These are phyloP conservation scores for Lanius ludovicianus DNA, from an alignment of 2,113 vertebrate species.

Conservation along the genomic window DNA sequence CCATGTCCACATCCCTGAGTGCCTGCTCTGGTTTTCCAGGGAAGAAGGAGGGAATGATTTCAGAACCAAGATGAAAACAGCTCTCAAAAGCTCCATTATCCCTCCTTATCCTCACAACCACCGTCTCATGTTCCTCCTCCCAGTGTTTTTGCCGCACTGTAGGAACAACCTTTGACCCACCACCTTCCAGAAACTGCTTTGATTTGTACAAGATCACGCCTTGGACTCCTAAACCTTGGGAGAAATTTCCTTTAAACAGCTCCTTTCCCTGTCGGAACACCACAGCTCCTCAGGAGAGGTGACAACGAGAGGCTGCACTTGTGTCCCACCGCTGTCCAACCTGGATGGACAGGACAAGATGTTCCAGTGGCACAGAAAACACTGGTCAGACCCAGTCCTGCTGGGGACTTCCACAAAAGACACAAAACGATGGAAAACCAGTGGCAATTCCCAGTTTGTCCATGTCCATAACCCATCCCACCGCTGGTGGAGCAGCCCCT, in stretches of 20 bases:
- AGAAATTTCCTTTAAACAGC: not conserved
- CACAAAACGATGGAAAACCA: not conserved
- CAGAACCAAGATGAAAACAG: not conserved
- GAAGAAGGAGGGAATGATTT: not conserved
- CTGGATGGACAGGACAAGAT: accelerated
- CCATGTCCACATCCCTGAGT: accelerated
- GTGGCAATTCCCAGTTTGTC: not conserved
- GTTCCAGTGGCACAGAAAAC: not conserved
- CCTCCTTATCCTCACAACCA: not conserved
- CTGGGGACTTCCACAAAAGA: not conserved
- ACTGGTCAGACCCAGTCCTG: not conserved
- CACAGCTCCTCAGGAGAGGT: not conserved
- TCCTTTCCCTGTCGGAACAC: not conserved
- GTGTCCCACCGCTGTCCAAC: not conserved
- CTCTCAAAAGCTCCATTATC: not conserved
- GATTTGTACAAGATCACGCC: not conserved
- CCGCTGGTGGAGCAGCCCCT: not conserved
- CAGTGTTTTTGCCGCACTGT: not conserved
- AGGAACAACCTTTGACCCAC: not conserved
- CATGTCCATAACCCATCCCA: not conserved
- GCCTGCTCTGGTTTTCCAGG: not conserved
- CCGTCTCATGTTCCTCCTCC: not conserved
- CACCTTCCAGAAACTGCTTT: not conserved
- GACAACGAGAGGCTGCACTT: not conserved
- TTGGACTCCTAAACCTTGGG: accelerated